Evolutionary conservation across 2,113 vertebrate genomes (phyloP), one percentile per base, ranked within the genome.

Genomic region (Eira barbara): DNA sequence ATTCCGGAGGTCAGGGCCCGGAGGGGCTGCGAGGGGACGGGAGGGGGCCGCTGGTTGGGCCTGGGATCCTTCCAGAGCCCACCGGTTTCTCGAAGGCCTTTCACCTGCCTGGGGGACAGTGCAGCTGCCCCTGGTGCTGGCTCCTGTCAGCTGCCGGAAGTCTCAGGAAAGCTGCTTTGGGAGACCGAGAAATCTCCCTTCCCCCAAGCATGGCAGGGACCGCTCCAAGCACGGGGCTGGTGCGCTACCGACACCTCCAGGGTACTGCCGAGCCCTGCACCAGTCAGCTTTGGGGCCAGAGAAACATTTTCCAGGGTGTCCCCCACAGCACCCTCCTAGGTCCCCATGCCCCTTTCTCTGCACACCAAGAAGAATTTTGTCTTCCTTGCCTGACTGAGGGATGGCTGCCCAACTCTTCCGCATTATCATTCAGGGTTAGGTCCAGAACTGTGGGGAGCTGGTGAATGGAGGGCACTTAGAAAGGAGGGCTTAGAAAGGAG

Each of bases 1-100:
- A 83, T 61, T 81, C 96, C 65, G 81, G 96, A 93, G 90, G 97
- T 96, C 97, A 94, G 96, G 96, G 97, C 93, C 97, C 85, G 25
- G 81, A 93, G 95, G 97, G 97, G 94, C 98, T 96, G 84, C 93
- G 97, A 95, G 96, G 93, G 97, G 93, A 96, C 93, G 71, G 85
- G 89, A 92, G 93, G 42, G 94, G 34, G 49, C 59, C 3, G 27
- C 45, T 78, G 4, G 61, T 34, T 3, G 8, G 36, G 14, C 42
- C 31, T 0, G 29, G n/a, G 25, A 42, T 20, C 42, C 47, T 71
- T n/a, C 13, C 59, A 4, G 65, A 34, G 1, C 18, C 12, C 74
- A 47, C 74, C 15, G 3, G 67, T 39, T 94, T 13, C 21, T 31
- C 2, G 1, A 6, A 15, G 15, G 59, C 79, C n/a, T 63, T 29